These are phyloP conservation scores for Melieria omissa DNA, from an alignment of 2,888 invertebrate species.

Conservation along the genomic window DNA sequence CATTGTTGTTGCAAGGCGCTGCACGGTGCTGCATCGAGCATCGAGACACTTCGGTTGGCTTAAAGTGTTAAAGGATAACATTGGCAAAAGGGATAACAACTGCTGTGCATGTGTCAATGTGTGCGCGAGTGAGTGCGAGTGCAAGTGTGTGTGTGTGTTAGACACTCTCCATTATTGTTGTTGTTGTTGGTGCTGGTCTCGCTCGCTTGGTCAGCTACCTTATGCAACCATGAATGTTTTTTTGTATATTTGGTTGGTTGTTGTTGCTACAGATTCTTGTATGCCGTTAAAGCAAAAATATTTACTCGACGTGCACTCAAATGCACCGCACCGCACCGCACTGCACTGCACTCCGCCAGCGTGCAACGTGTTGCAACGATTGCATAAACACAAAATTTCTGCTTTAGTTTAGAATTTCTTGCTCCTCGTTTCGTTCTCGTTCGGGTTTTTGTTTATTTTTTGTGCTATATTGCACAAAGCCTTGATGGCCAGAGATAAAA, in stretches of 20 bases:
- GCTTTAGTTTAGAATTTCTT: constrained; percentile 15
- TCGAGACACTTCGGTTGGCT: constrained; percentile 28
- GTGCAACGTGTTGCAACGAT: background rate
- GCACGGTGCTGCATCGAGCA: constrained; percentile 2
- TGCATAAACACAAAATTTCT: constrained; percentile 12
- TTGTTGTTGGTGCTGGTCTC: background rate
- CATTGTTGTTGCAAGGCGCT: too few species aligned
- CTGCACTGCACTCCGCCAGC: background rate
- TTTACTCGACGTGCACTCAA: constrained; percentile 2
- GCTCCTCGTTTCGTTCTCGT: background rate
- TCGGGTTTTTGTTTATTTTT: constrained; percentile 1
- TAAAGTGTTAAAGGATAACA: constrained; percentile 32
- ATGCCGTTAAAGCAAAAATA: constrained; percentile 18
- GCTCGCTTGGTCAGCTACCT: constrained; percentile 19
- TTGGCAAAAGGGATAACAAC: constrained; percentile 26
- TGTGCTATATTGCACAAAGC: too few species aligned
- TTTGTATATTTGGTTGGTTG: background rate
- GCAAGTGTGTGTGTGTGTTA: too few species aligned
- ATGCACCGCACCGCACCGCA: too few species aligned
- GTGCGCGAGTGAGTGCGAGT: background rate
- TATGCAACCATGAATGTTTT: background rate
- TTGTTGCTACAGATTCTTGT: constrained; percentile 7
- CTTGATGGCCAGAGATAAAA: too few species aligned
- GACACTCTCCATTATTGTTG: background rate
- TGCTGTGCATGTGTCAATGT: constrained; percentile 18